A percentile compares a stretch with the other conserved stretches of the same genome.
Conservation (phyloP, 1,140 invertebrate species). For the Dendrolimus punctatus region DNA sequence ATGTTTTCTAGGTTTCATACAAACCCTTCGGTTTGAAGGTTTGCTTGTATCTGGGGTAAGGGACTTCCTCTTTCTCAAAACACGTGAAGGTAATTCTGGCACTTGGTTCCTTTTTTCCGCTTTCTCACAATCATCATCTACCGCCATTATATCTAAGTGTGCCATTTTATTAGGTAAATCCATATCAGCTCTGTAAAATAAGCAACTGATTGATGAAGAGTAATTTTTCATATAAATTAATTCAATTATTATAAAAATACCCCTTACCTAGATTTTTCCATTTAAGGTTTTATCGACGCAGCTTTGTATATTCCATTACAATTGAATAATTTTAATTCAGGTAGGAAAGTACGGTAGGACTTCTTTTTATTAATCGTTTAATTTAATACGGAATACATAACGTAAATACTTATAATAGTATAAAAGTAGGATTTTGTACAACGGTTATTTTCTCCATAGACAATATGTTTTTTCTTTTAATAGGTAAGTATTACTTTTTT, state of each 20-base stretch:
- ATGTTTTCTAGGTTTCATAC: conserved; percentile 56
- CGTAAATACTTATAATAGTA: too few species aligned
- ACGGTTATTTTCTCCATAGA: too few species aligned
- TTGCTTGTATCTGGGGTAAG: conserved; percentile 39
- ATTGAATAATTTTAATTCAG: too few species aligned
- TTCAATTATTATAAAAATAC: not conserved
- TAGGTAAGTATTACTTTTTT: too few species aligned
- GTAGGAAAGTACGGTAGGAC: too few species aligned
- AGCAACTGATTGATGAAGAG: not conserved
- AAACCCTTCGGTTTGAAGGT: conserved; percentile 52
- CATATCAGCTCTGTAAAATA: conserved; percentile 39
- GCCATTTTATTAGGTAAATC: conserved; percentile 61
- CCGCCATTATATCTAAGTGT: conserved; percentile 57
- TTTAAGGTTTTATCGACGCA: not conserved
- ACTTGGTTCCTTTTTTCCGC: conserved; percentile 11
- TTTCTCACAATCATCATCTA: conserved; percentile 27
- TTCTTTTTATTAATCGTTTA: too few species aligned
- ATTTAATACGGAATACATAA: too few species aligned
- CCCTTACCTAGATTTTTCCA: conserved; percentile 2
- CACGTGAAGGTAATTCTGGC: conserved; percentile 30
- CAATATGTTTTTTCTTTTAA: too few species aligned
- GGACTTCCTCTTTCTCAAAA: conserved; percentile 56
- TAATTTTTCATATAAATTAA: not conserved
- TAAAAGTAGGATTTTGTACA: too few species aligned
- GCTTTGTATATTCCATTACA: too few species aligned